phyloP scores from a whole-genome alignment of 2,888 invertebrate species.

The Trichopoda pennipes region DNA sequence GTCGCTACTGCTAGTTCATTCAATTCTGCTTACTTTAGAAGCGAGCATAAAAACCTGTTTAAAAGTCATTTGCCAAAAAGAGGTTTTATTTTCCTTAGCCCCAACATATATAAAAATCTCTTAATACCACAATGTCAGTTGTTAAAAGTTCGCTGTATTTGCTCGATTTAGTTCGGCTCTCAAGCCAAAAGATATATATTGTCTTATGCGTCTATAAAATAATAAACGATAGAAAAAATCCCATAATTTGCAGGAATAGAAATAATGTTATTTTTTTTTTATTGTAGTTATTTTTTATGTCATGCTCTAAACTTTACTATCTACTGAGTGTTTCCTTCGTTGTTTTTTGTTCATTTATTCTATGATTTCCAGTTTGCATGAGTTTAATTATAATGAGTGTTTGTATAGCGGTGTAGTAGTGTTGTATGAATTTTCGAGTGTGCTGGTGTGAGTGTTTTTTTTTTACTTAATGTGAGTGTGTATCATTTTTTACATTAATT shows the following conservation, averaged over 20 bases:
- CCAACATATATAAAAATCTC: slow-evolving; percentile 54
- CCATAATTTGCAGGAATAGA: slow-evolving; percentile 54
- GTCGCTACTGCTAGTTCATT: slow-evolving; percentile 11
- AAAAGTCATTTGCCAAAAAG: slow-evolving; percentile 33
- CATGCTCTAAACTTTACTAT: slow-evolving; percentile 57
- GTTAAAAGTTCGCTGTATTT: slow-evolving; percentile 38
- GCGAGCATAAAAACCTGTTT: not conserved
- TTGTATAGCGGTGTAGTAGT: not conserved
- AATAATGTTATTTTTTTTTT: slow-evolving; percentile 18
- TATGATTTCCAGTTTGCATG: slow-evolving; percentile 55
- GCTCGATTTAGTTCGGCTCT: slow-evolving; percentile 39
- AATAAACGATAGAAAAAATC: slow-evolving; percentile 37
- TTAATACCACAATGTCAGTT: slow-evolving; percentile 51
- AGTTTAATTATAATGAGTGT: slow-evolving; percentile 54
- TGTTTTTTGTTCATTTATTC: slow-evolving; percentile 27
- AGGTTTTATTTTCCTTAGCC: slow-evolving; percentile 39
- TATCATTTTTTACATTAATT: slow-evolving; percentile 16
- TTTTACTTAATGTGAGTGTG: slow-evolving; percentile 31
- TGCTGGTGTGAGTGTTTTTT: slow-evolving; percentile 1
- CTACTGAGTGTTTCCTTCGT: slow-evolving; percentile 38
- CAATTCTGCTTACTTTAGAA: slow-evolving; percentile 4
- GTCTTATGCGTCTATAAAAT: slow-evolving; percentile 44
- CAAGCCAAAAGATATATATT: not conserved
- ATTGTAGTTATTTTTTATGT: not conserved
- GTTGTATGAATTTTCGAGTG: not conserved